Evolutionary conservation across 2,113 vertebrate genomes (phyloP), one percentile per base, ranked within the genome.

Genomic region (Rostratula benghalensis): DNA sequence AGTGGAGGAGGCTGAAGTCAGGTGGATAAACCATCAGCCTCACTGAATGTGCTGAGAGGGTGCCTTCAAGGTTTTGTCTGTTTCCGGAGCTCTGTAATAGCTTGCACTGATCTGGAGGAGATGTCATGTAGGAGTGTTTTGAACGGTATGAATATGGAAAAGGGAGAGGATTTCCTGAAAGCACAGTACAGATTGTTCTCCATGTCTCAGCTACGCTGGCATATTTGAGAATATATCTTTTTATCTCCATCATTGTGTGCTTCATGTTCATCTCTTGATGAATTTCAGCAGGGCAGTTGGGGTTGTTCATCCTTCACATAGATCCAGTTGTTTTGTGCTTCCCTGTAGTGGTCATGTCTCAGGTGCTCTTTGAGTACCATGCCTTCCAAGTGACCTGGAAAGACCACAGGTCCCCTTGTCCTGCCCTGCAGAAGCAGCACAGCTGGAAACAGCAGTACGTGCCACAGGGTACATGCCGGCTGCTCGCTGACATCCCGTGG

Each of bases 61-160:
- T 18, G 68, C 73, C 85, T 80, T 78, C 79, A 74, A 37, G 90
- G 61, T 83, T 91, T 80, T 64, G 60, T 89, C 89, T 93, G 80
- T 84, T 90, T 94, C 83, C 33, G 2, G 8, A 65, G 80, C 37
- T 94, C 73, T 90, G 46, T 75, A 82, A 64, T 92, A 92, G 90
- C 92, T 94, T 89, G 79, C 33, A 7, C 33, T 86, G 88, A 78
- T 87, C 27, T 92, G 45, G 83, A 89, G 64, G 46, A 57, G 76
- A 75, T 91, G 91, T 91, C 83, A 92, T 57, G 86, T 92, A 82
- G 94, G 86, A 97, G 85, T 81, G 91, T 70, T 79, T 91, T 92
- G 87, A 94, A 64, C 90, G 61, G 60, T 45, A 81, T 95, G 92
- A 92, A 79, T 96, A 87, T 89, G 77, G 95, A 94, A 87, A 60